A percentile compares a stretch with the other conserved stretches of the same genome.
These are phyloP conservation scores for Emydura subglobosa DNA, from an alignment of 2,113 vertebrate species.

Conservation along the genomic window DNA sequence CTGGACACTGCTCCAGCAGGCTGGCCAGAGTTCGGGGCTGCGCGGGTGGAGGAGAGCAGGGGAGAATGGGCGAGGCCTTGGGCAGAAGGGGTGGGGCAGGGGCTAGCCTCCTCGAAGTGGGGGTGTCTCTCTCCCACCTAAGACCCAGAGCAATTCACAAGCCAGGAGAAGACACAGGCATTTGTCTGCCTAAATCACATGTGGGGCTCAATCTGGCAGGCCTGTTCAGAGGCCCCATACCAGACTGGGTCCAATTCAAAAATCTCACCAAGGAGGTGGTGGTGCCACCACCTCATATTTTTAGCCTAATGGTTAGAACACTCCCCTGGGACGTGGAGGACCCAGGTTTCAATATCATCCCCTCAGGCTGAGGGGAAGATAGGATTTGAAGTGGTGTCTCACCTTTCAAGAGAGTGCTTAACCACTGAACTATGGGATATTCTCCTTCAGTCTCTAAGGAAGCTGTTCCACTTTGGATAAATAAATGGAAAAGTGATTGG, in stretches of 20 bases:
- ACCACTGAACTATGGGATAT: no score
- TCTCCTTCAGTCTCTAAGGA: no score
- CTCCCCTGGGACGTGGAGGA: no score
- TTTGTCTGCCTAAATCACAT: neutral
- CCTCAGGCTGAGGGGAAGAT: neutral
- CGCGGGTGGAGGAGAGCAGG: no score
- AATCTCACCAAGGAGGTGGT: neutral
- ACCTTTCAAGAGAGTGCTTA: neutral
- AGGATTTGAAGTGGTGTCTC: neutral
- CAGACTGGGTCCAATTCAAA: neutral
- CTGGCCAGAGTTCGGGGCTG: no score
- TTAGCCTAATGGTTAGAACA: no score
- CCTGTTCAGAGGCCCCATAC: neutral
- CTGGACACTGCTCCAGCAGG: no score
- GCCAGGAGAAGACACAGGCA: neutral
- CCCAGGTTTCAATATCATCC: neutral
- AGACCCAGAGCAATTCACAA: neutral
- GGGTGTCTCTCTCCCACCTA: neutral
- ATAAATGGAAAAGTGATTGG: no score
- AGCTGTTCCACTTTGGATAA: neutral
- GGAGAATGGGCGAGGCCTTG: no score
- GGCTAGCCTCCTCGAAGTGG: no score
- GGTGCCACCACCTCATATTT: no score
- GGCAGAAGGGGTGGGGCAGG: no score
- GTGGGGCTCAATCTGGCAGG: neutral